These are phyloP conservation scores for Leptopterna dolabrata DNA, from an alignment of 2,888 invertebrate genomes.

Conservation along the genomic window DNA sequence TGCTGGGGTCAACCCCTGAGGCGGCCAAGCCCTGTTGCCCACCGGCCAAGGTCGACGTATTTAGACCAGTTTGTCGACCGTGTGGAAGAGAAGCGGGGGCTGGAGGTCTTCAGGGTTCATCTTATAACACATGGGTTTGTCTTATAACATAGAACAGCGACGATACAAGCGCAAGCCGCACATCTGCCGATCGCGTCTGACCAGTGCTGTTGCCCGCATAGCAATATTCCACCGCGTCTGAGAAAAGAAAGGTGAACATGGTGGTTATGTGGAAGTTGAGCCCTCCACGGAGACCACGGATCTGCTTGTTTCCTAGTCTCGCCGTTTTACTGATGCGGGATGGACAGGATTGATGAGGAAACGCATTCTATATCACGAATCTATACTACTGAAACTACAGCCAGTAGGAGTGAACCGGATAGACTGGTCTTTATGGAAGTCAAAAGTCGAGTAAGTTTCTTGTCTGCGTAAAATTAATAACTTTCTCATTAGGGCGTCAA, in stretches of 20 bases:
- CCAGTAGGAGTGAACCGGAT: too few species aligned
- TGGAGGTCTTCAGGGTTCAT: conserved; percentile 48
- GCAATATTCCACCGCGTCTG: background rate
- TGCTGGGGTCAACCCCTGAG: conserved; percentile 54
- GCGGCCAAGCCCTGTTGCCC: conserved; percentile 51
- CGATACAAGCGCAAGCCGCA: background rate
- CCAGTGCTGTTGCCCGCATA: background rate
- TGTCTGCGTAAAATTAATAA: too few species aligned
- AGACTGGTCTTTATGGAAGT: too few species aligned
- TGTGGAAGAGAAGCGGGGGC: background rate
- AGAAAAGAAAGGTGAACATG: background rate
- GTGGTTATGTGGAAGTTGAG: too few species aligned
- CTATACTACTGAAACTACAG: too few species aligned
- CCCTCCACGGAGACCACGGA: too few species aligned
- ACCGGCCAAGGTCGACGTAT: conserved; percentile 55
- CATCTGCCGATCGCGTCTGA: background rate
- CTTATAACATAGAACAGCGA: background rate
- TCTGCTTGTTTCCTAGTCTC: too few species aligned
- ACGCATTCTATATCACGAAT: too few species aligned
- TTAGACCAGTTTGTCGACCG: conserved; percentile 52
- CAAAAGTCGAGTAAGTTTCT: too few species aligned
- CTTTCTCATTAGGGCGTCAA: too few species aligned
- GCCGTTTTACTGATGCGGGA: too few species aligned
- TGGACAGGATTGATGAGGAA: too few species aligned
- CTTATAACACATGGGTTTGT: background rate